Conservation (phyloP, 2,888 invertebrate genomes). For the Ectemnius cavifrons region DNA sequence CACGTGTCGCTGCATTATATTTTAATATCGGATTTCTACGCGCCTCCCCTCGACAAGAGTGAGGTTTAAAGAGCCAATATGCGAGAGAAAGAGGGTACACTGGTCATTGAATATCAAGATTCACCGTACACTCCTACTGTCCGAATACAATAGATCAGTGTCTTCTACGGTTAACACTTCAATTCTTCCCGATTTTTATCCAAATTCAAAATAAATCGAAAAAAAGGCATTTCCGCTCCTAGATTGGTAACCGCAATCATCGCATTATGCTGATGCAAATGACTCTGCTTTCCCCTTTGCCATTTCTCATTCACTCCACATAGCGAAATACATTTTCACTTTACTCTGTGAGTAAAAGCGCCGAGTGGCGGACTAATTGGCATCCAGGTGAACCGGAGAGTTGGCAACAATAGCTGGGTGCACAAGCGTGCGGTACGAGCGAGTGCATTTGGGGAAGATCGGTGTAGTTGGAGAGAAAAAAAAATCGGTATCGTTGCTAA, state of each 20-base stretch:
- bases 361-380: conserved; percentile 22
- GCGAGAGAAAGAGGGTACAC: not conserved
- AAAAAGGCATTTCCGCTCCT: conserved; percentile 50
- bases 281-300: conserved; percentile 13
- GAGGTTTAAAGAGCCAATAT: not conserved
- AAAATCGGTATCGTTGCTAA: not conserved
- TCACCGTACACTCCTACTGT: not conserved
- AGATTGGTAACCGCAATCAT: conserved; percentile 50
- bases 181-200: conserved; percentile 14
- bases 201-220: conserved; percentile 6
- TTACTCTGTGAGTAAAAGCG: not conserved
- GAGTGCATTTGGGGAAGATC: no score
- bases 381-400: not conserved
- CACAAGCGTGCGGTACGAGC: no score
- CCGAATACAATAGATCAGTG: conserved; percentile 23
- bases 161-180: conserved; percentile 40
- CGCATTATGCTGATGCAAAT: conserved; percentile 48
- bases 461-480: conserved; percentile 2
- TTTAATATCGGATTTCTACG: conserved; percentile 8
- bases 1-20: conserved; percentile 4
- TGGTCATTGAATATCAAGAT: conserved; percentile 3
- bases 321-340: conserved; percentile 5
- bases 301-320: no score
- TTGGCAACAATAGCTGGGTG: not conserved
- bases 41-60: no score